Percentiles rank a stretch among this genome's conserved stretches.
Evolutionary conservation across 2,113 vertebrate species (phyloP).

Genomic region (Mungos mungo): DNA sequence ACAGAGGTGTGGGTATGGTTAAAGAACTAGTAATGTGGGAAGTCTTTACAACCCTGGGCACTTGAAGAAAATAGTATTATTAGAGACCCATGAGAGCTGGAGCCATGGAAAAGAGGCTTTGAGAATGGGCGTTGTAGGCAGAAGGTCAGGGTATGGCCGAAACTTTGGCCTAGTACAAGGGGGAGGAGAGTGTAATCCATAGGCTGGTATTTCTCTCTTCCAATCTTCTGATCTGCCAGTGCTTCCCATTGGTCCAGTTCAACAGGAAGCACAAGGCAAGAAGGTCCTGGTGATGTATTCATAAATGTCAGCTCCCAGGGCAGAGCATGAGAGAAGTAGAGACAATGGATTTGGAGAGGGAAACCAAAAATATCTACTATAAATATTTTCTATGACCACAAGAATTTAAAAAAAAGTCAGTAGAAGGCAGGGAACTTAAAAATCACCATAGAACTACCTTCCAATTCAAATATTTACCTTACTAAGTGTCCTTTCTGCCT

Average conservation of each 20-base stretch:
- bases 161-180: neutral
- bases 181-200: neutral
- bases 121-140: neutral
- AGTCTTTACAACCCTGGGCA: neutral
- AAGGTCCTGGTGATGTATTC: neutral
- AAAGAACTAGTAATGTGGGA: neutral
- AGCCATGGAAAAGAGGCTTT: neutral
- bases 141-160: neutral
- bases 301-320: neutral
- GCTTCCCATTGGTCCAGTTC: neutral
- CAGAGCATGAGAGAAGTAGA: neutral
- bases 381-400: neutral
- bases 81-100: neutral
- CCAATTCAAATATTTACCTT: neutral
- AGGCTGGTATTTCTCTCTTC: neutral
- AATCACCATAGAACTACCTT: neutral
- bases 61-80: neutral
- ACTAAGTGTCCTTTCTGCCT: neutral
- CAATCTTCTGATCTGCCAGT: neutral
- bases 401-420: neutral
- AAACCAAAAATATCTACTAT: neutral
- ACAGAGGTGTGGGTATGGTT: neutral
- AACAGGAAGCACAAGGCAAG: neutral
- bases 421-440: constrained; percentile 15
- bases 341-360: neutral